Conservation (phyloP, 1,140 invertebrate genomes). For the Bathynomus jamesi region DNA sequence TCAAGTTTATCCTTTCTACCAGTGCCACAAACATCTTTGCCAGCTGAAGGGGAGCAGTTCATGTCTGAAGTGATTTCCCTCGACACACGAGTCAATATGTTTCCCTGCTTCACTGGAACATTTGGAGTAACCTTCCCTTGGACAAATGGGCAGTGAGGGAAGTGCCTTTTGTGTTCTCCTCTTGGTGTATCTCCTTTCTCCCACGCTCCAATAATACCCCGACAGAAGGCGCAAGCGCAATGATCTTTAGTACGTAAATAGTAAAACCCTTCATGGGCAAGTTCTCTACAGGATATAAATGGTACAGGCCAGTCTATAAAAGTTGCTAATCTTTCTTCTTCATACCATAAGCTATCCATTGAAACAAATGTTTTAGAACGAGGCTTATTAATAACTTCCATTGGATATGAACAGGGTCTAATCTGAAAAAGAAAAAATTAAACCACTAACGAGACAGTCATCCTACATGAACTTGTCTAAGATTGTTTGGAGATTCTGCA, state of each 20-base stretch:
- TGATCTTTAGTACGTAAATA: conserved; percentile 56
- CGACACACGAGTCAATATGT: conserved; percentile 52
- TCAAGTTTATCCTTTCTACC: conserved; percentile 63
- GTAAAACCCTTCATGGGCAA: conserved; percentile 77
- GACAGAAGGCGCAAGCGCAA: conserved; percentile 76
- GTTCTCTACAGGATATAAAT: conserved; percentile 54
- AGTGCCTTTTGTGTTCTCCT: conserved; percentile 61
- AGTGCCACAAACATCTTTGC: no score
- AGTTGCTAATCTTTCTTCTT: conserved; percentile 32
- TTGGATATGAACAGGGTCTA: no score
- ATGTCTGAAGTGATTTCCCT: conserved; percentile 67
- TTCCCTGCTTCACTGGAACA: conserved; percentile 48
- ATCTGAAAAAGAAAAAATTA: no score
- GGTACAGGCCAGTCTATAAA: conserved; percentile 38
- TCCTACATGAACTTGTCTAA: no score
- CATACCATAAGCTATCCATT: conserved; percentile 29
- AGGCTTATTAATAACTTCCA: no score
- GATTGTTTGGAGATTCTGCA: no score
- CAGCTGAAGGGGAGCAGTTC: no score
- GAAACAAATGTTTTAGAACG: conserved; percentile 24
- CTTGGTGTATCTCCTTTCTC: conserved; percentile 62
- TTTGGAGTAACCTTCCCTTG: conserved; percentile 54
- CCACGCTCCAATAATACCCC: conserved; percentile 63
- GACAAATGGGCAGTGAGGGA: conserved; percentile 65
- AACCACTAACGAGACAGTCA: no score